phyloP scores from a whole-genome alignment of 2,888 invertebrate genomes.

The Cryptus viduatorius region DNA sequence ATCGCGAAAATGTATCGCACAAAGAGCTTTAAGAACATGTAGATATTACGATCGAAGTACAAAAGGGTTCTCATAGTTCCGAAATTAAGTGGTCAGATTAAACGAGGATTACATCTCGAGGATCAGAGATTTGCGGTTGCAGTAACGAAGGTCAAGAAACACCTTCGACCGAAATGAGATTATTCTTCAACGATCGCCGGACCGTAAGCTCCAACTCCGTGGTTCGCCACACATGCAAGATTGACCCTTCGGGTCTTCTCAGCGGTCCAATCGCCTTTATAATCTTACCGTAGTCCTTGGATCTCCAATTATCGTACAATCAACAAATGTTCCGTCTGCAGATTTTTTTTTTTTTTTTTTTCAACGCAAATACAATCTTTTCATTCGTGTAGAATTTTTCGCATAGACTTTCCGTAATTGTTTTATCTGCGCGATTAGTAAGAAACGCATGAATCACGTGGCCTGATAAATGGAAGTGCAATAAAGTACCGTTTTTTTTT shows the following conservation, averaged over 20 bases:
- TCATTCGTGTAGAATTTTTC: neutral
- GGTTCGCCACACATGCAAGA: constrained; percentile 37
- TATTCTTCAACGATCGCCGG: constrained; percentile 41
- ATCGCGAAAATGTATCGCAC: too few species aligned
- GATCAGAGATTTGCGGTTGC: constrained; percentile 47
- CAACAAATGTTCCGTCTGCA: neutral
- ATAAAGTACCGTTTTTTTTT: neutral
- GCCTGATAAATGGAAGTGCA: neutral
- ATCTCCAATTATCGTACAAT: neutral
- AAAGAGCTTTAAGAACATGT: neutral
- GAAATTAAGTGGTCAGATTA: constrained; percentile 11
- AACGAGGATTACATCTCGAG: constrained; percentile 37
- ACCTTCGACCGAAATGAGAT: constrained; percentile 26
- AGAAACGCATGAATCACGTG: neutral
- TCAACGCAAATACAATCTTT: neutral
- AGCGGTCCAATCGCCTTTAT: constrained; percentile 19
- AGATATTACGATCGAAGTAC: neutral
- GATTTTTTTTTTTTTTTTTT: neutral
- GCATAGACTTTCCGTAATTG: neutral
- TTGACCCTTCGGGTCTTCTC: constrained; percentile 53
- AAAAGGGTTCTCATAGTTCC: constrained; percentile 1
- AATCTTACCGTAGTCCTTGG: neutral
- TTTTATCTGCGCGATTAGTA: neutral
- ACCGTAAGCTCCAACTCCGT: constrained; percentile 41
- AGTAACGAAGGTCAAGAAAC: constrained; percentile 56